Base-by-base conservation (phyloP, 2,797 vertebrate genomes). In the Thamnophis elegans region DNA sequence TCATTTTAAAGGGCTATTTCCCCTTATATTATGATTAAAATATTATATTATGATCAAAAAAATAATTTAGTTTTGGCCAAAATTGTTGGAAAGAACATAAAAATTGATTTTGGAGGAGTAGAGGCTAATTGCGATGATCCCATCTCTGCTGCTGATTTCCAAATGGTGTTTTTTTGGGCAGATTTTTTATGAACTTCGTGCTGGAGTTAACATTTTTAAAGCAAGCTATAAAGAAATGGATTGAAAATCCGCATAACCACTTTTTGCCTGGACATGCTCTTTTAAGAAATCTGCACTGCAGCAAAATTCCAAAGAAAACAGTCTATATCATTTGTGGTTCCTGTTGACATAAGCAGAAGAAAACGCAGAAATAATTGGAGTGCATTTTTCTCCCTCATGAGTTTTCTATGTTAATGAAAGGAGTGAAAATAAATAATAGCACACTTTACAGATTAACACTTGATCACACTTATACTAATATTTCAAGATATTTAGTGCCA, bases 291-390 rank as follows among this genome's bases (percentile, higher is more conserved):
- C 68, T 88, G n/a, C 95, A 95, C 91, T 42, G 55, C 1, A 68
- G 92, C 93, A 94, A 93, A 95, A 88, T 92, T 91, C 11, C 5
- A 92, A 91, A 32, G 36, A 5, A 53, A 1, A 85, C 12, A 10
- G 12, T 14, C 62, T 3, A 36, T n/a, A 54, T 59, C 87, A 14
- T 85, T 0, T 18, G 13, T 93, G 89, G 60, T 93, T 96, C 94
- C 28, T 78, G 95, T 55, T 95, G 22, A 88, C 42, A 90, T 89
- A 59, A 68, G 25, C 56, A 87, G 32, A 47, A 5, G n/a, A 60
- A 91, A 94, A 2, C 89, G 62, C 36, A 90, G 68, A 88, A 94
- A 62, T 91, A n/a, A 42, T 94, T 95, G n/a, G 13, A 18, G 7
- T 47, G 22, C 82, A 88, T 42, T 60, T 87, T 91, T 51, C 14